These are phyloP conservation scores for Isichthys henryi DNA, from an alignment of 2,113 vertebrate genomes.

Conservation along the genomic window DNA sequence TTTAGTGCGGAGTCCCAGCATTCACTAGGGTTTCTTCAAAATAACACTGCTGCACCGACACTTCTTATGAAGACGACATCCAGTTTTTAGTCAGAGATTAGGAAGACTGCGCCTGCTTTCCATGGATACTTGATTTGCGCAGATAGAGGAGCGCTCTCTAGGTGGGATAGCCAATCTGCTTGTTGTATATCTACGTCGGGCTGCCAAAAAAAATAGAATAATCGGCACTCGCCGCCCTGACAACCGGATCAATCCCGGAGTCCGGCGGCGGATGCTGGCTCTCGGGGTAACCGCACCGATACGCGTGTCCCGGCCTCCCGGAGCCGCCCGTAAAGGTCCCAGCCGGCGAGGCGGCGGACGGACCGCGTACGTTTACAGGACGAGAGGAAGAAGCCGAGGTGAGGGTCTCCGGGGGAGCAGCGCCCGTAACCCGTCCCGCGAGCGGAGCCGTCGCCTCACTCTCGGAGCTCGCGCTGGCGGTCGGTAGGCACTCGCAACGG, in stretches of 20 bases:
- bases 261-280: not conserved
- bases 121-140: not conserved
- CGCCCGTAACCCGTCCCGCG: not conserved
- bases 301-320: not conserved
- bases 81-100: not conserved
- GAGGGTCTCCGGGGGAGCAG: not conserved
- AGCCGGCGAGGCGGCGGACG: not conserved
- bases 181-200: not conserved
- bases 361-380: not conserved
- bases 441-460: not conserved
- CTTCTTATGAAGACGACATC: not conserved
- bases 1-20: not conserved
- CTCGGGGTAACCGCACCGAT: not conserved
- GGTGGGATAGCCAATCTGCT: not conserved
- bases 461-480: not conserved
- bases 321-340: not conserved
- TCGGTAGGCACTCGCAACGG: not conserved
- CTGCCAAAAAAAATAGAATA: not conserved
- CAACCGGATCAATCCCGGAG: conserved; percentile 7
- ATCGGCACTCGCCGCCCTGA: not conserved
- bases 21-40: not conserved
- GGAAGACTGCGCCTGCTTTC: not conserved
- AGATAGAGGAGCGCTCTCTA: not conserved
- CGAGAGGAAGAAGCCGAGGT: not conserved
- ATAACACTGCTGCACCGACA: not conserved